Base-by-base conservation (phyloP, 2,888 invertebrate genomes). In the Lithophane leautieri region DNA sequence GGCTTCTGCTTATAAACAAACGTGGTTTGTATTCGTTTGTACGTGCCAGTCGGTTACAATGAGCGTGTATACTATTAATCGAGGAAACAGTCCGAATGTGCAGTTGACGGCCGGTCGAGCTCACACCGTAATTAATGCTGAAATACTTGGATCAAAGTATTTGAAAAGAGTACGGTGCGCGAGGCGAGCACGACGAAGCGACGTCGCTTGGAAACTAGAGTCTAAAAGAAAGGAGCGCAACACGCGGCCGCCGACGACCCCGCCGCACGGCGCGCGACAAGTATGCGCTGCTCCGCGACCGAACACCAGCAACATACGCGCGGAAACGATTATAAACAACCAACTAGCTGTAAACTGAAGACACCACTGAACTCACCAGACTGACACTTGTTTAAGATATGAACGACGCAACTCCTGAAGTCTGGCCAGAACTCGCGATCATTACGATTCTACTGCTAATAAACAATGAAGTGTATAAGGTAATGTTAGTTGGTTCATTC, bases 1-100 rank as follows among this genome's bases (percentile, higher is more conserved):
- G 90, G 90, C 90, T 90, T 90, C 91, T 91, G 93, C 91, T 93
- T 95, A 94, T 94, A 95, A 95, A 95, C 94, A 94, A 93, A 88
- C 86, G 87, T 88, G 84, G 90, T 87, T 92, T 90, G 89, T 90
- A 85, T 92, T 84, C 78, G 88, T 85, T 86, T 80, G 84, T 88
- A 82, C 81, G 85, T 82, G 89, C 86, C 85, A 85, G 87, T 88
- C 85, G 86, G 89, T 91, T 90, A 90, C 89, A 90, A 88, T 90
- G 87, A 88, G 89, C 88, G 88, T 87, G 88, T 86, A 89, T 34
- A 34, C 34, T 34, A 34, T 89, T 90, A 91, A 92, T 91, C 89
- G 88, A 86, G 89, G 89, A 88, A 91, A 90, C 86, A 85, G 82
- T 82, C 81, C 75, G 71, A 81, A 83, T 81, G 84, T 89, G 81